Conservation (phyloP, 2,113 vertebrate species). For the Sclerurus mexicanus region DNA sequence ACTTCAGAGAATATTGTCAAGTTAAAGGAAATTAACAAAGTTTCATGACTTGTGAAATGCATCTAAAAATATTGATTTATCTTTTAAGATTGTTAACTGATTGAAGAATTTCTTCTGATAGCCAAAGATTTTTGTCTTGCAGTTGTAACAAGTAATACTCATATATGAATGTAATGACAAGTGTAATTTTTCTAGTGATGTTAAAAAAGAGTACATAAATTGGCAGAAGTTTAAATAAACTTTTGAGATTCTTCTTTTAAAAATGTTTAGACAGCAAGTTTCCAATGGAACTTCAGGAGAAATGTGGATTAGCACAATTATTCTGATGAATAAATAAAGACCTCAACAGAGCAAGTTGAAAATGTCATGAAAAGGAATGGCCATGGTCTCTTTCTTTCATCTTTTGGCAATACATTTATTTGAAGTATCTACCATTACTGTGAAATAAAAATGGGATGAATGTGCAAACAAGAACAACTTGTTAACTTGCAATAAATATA, state of each 20-base stretch:
- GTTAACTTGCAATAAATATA: background rate
- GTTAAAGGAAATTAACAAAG: background rate
- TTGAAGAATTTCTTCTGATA: background rate
- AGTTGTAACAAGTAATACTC: background rate
- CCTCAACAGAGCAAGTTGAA: background rate
- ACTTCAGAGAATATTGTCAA: background rate
- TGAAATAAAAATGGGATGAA: background rate
- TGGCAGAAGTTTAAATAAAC: background rate
- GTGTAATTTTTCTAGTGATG: background rate
- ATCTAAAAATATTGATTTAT: background rate
- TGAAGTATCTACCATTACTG: background rate
- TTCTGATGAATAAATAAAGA: background rate
- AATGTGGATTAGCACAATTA: background rate
- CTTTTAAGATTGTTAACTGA: background rate
- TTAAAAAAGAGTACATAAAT: background rate
- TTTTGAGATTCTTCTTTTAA: background rate
- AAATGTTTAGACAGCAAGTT: background rate
- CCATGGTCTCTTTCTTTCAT: background rate
- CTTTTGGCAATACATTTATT: background rate
- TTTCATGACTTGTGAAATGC: background rate
- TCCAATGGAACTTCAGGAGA: background rate
- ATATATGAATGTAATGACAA: background rate
- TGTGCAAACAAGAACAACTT: background rate
- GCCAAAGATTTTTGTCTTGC: background rate
- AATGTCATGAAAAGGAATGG: background rate